Conservation (phyloP, 53 echinoderm and acorn worm genomes). For the Crossaster papposus region DNA sequence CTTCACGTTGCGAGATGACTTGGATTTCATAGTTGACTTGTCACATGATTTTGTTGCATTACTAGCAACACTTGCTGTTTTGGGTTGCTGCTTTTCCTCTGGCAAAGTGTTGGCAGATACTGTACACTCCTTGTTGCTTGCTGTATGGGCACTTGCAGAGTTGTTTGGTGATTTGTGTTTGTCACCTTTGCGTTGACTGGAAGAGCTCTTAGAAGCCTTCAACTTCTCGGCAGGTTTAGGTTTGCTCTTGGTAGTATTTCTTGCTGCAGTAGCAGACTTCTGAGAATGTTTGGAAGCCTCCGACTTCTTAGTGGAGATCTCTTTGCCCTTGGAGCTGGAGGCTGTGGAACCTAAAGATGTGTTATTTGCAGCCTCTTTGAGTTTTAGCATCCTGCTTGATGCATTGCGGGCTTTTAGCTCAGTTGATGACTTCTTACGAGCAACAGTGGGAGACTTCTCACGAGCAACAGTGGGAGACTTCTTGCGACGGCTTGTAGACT, state of each 20-base stretch:
- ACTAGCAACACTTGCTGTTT: background rate
- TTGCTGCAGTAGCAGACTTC: conserved; percentile 4
- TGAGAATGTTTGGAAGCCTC: background rate
- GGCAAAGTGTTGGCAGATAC: background rate
- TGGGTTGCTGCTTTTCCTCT: background rate
- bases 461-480: conserved; percentile 19
- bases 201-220: conserved; percentile 24
- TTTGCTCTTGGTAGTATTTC: background rate
- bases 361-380: conserved; percentile 14
- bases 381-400: conserved; percentile 25
- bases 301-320: background rate
- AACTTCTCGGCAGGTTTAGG: conserved; percentile 19
- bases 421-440: no score
- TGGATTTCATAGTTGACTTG: conserved; percentile 24
- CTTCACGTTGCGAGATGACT: conserved; percentile 30
- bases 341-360: conserved; percentile 11
- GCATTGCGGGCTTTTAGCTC: conserved; percentile 19
- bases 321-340: background rate
- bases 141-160: conserved; percentile 9
- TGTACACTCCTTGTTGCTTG: background rate
- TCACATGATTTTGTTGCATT: background rate
- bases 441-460: background rate
- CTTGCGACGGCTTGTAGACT: background rate
- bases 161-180: conserved; percentile 13
- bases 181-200: background rate